These are phyloP conservation scores for Chamaetylas fuelleborni DNA, from an alignment of 2,113 vertebrate species.

Conservation along the genomic window DNA sequence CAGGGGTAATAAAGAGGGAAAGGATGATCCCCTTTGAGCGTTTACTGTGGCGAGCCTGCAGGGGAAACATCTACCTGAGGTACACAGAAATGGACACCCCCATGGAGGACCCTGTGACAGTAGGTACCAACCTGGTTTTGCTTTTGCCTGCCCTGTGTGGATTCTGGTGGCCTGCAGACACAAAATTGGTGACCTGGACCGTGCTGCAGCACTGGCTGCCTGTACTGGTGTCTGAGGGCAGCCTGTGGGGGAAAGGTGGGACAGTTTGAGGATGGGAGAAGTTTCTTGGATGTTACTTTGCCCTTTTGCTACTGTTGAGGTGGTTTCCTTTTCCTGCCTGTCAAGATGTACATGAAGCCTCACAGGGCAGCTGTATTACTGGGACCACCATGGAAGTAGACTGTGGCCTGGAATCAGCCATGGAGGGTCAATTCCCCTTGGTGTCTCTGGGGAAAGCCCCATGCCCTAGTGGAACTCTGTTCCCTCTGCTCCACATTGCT, in stretches of 20 bases:
- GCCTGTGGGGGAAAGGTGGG: background rate
- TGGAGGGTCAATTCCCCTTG: fast-evolving
- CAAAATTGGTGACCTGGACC: background rate
- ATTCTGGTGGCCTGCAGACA: background rate
- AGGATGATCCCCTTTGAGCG: conserved; percentile 80
- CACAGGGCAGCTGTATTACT: fast-evolving
- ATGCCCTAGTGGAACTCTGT: background rate
- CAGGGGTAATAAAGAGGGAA: conserved; percentile 78
- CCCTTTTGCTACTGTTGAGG: background rate
- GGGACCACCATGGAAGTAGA: background rate
- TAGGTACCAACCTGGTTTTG: conserved; percentile 7
- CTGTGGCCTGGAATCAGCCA: background rate
- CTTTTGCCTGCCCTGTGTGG: background rate
- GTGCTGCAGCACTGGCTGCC: background rate
- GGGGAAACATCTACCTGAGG: conserved; percentile 81
- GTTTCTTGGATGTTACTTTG: background rate
- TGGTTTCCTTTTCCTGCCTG: background rate
- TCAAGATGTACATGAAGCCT: background rate
- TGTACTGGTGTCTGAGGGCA: background rate
- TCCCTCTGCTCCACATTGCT: background rate
- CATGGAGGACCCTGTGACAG: conserved; percentile 78
- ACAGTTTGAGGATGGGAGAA: background rate
- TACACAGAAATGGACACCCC: conserved; percentile 76
- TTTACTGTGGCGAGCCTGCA: conserved; percentile 79
- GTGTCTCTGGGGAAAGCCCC: background rate